phyloP scores from a whole-genome alignment of 2,113 vertebrate genomes.

The Pipa parva region DNA sequence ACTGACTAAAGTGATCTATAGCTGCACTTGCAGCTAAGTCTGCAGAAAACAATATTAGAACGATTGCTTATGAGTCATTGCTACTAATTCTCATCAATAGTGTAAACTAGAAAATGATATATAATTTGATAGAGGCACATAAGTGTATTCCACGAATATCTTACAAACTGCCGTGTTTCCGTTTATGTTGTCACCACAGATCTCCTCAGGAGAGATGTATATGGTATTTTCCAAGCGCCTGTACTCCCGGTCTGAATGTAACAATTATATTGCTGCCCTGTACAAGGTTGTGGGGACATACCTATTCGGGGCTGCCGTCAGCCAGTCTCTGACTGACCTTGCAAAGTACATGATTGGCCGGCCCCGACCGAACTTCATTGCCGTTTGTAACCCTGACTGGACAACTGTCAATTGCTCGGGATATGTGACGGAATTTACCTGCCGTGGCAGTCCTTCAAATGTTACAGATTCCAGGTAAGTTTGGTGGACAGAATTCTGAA shows the following conservation, averaged over 20 bases:
- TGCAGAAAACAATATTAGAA: no score
- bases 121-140: no score
- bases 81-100: no score
- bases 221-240: conserved; percentile 82
- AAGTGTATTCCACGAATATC: no score
- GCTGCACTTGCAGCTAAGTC: no score
- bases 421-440: conserved; percentile 74
- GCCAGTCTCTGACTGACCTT: conserved; percentile 87
- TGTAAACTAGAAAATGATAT: no score
- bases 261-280: conserved; percentile 84
- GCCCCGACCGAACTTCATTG: conserved; percentile 86
- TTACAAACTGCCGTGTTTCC: neutral
- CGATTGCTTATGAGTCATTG: no score
- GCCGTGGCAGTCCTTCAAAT: conserved; percentile 64
- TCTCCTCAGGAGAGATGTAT: conserved; percentile 80
- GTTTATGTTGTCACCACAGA: conserved; percentile 56
- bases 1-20: no score
- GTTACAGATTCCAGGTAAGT: conserved; percentile 86
- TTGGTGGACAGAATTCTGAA: neutral
- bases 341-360: conserved; percentile 91
- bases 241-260: conserved; percentile 82
- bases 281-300: conserved; percentile 85
- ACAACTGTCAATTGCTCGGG: conserved; percentile 66
- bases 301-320: conserved; percentile 73
- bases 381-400: conserved; percentile 78